A percentile compares a stretch with the other conserved stretches of the same genome.
Evolutionary conservation across 2,113 vertebrate species (phyloP).

Genomic region (Hippocampus mohnikei): DNA sequence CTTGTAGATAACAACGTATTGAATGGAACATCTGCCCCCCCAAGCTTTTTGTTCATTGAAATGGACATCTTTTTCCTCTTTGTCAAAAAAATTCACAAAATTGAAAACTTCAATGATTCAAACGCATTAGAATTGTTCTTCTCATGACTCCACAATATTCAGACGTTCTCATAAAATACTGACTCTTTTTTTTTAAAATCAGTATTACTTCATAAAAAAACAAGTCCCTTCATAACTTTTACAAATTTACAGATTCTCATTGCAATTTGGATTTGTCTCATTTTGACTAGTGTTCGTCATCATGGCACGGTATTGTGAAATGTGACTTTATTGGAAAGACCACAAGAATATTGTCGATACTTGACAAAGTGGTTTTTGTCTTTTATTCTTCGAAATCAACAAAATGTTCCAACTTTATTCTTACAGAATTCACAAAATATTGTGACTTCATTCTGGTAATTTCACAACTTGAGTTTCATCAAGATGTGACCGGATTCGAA

Average conservation of each 20-base stretch:
- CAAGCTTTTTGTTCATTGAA: background rate
- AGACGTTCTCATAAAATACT: too few relatives aligned
- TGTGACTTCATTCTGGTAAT: too few relatives aligned
- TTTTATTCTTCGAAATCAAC: too few relatives aligned
- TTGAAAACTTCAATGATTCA: background rate
- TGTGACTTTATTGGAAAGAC: slow-evolving; percentile 38
- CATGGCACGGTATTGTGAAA: background rate
- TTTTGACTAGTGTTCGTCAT: background rate
- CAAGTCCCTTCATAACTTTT: background rate
- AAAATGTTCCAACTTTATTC: too few relatives aligned
- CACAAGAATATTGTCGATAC: background rate
- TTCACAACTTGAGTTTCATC: too few relatives aligned
- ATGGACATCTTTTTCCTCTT: background rate
- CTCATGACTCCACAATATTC: background rate
- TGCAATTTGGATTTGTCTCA: background rate
- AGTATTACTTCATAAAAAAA: too few relatives aligned
- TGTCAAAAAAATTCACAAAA: background rate
- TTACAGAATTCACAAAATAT: too few relatives aligned
- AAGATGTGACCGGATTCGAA: too few relatives aligned
- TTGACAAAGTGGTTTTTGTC: background rate
- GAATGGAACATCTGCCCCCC: background rate
- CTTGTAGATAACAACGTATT: background rate
- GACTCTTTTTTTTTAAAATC: background rate
- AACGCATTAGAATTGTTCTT: background rate
- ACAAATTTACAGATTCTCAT: background rate